Evolutionary conservation across 2,888 invertebrate genomes (phyloP).

Genomic region (Lissocephala sabroskyi): DNA sequence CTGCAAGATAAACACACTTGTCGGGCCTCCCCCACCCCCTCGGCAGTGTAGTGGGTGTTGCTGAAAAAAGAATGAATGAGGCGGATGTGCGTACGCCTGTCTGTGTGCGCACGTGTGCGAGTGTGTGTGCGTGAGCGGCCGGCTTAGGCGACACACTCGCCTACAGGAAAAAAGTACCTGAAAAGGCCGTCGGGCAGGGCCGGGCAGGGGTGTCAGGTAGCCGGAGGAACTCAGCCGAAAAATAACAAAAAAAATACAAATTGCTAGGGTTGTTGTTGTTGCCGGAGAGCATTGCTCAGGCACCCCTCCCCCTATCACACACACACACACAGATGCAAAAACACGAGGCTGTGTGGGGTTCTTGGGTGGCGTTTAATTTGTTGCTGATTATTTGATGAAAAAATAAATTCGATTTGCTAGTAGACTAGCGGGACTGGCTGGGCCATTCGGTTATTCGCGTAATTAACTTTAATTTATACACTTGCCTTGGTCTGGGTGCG

Average conservation of each 20-base stretch:
- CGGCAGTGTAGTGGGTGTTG: too few relatives aligned
- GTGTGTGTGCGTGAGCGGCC: constrained; percentile 17
- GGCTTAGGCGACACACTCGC: constrained; percentile 27
- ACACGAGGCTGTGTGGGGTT: constrained; percentile 17
- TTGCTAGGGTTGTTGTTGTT: too few relatives aligned
- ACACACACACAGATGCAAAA: constrained; percentile 16
- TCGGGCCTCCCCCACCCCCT: too few relatives aligned
- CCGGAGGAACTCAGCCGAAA: constrained; percentile 1
- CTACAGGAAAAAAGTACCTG: too few relatives aligned
- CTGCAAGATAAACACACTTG: not conserved
- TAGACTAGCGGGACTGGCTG: too few relatives aligned
- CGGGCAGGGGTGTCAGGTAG: not conserved
- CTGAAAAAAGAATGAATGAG: too few relatives aligned
- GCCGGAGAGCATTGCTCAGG: too few relatives aligned
- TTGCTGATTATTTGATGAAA: constrained; percentile 39
- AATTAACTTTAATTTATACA: constrained; percentile 57
- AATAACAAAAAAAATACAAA: not conserved
- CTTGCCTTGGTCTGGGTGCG: constrained; percentile 50
- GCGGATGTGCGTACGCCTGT: constrained; percentile 4
- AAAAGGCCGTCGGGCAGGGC: too few relatives aligned
- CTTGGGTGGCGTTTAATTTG: too few relatives aligned
- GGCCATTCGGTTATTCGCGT: constrained; percentile 39
- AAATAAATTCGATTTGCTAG: constrained; percentile 50
- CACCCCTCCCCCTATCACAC: too few relatives aligned
- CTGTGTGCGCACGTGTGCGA: not conserved